phyloP scores from a whole-genome alignment of 2,113 vertebrate species.

The Zapus hudsonius region DNA sequence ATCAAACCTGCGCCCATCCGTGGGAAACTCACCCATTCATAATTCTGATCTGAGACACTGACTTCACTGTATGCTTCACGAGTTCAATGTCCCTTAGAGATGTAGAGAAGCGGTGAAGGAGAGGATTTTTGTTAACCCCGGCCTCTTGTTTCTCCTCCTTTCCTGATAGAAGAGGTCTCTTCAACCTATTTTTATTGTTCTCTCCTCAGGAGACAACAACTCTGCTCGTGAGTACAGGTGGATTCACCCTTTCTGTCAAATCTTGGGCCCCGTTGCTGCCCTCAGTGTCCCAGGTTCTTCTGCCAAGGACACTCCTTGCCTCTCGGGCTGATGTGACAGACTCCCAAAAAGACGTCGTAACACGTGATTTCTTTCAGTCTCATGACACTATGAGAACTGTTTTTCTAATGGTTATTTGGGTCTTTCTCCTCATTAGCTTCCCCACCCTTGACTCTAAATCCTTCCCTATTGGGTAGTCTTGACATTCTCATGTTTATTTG shows the following conservation, averaged over 20 bases:
- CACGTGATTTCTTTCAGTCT: no score
- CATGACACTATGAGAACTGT: no score
- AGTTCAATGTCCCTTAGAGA: neutral
- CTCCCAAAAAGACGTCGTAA: neutral
- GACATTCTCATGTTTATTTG: neutral
- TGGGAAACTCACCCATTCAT: neutral
- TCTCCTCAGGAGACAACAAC: neutral
- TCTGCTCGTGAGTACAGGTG: neutral
- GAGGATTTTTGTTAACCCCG: neutral
- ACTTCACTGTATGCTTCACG: neutral
- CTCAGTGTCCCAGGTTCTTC: neutral
- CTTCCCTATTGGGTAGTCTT: neutral
- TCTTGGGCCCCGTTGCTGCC: neutral
- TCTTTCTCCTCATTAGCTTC: neutral
- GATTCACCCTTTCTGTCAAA: conserved; percentile 2
- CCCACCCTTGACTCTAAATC: neutral
- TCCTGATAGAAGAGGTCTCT: neutral
- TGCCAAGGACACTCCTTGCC: neutral
- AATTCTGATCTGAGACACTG: neutral
- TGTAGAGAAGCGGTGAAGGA: neutral
- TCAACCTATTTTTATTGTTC: neutral
- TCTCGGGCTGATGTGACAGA: neutral
- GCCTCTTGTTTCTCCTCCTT: neutral
- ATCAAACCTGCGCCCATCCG: neutral
- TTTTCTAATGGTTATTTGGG: neutral